Percentiles rank a stretch among this genome's conserved stretches.
These are phyloP conservation scores for Momotus momota DNA, from an alignment of 2,797 vertebrate species.

Conservation along the genomic window DNA sequence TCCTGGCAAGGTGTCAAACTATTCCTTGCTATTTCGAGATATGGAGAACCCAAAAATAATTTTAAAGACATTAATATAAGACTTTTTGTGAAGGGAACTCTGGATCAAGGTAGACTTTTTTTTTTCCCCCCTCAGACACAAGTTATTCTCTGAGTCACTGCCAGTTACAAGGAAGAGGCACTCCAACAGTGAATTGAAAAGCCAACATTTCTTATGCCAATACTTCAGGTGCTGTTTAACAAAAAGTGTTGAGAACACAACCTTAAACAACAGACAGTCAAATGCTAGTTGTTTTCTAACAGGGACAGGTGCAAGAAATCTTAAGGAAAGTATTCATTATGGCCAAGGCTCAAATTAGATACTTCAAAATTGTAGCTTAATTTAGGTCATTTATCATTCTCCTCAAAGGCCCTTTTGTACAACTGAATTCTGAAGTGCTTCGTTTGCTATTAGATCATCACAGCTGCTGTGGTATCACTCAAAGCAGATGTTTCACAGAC, in stretches of 20 bases:
- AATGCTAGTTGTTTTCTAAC: conserved; percentile 62
- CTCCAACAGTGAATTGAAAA: neutral
- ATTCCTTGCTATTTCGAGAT: neutral
- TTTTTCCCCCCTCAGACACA: neutral
- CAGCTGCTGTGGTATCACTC: conserved; percentile 78
- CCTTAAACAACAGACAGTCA: conserved; percentile 41
- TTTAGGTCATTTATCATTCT: conserved; percentile 83
- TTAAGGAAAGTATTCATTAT: conserved; percentile 78
- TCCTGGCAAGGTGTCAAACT: neutral
- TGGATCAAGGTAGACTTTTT: neutral
- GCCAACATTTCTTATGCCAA: neutral
- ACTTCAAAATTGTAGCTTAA: conserved; percentile 79
- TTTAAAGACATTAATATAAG: neutral
- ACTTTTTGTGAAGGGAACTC: neutral
- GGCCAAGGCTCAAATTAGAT: conserved; percentile 77
- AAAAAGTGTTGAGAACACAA: conserved; percentile 45
- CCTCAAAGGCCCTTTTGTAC: conserved; percentile 78
- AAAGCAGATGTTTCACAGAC: conserved; percentile 81
- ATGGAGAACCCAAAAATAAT: neutral
- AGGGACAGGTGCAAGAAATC: conserved; percentile 81
- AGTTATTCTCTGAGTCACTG: neutral
- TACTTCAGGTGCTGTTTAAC: conserved; percentile 16
- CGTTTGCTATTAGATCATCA: conserved; percentile 77
- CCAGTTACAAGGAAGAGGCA: neutral
- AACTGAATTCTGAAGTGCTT: conserved; percentile 78